These are phyloP conservation scores for Phasia obesa DNA, from an alignment of 2,888 invertebrate genomes.

Conservation along the genomic window DNA sequence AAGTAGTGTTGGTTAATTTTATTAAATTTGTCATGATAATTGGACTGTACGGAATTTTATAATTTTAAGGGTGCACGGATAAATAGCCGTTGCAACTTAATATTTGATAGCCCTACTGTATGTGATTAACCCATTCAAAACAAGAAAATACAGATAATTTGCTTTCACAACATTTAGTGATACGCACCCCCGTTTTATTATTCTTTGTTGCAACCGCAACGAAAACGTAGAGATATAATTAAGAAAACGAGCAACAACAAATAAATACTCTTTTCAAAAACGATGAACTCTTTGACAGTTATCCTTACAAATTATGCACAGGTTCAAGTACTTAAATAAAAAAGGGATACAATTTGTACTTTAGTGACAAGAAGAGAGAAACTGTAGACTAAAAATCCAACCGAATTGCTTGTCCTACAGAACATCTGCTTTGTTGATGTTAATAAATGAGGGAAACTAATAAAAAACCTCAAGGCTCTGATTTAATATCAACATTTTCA, in stretches of 20 bases:
- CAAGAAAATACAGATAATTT: no score
- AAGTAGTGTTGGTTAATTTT: no score
- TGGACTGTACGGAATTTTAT: no score
- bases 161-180: background rate
- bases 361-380: constrained; percentile 24
- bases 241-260: constrained; percentile 3
- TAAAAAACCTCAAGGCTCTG: constrained; percentile 8
- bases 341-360: constrained; percentile 61
- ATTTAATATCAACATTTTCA: no score
- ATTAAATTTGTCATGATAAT: no score
- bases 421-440: constrained; percentile 53
- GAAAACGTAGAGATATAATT: background rate
- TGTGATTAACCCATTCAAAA: background rate
- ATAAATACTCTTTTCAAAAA: constrained; percentile 8
- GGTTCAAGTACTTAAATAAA: constrained; percentile 66
- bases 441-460: background rate
- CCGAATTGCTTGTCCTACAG: constrained; percentile 2
- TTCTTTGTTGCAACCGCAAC: background rate
- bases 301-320: constrained; percentile 76
- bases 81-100: no score
- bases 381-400: constrained; percentile 11
- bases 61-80: no score
- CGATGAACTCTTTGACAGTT: constrained; percentile 74
- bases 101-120: background rate
- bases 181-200: background rate